Base-by-base conservation (phyloP, 2,888 invertebrate species). In the Andrena minutula region DNA sequence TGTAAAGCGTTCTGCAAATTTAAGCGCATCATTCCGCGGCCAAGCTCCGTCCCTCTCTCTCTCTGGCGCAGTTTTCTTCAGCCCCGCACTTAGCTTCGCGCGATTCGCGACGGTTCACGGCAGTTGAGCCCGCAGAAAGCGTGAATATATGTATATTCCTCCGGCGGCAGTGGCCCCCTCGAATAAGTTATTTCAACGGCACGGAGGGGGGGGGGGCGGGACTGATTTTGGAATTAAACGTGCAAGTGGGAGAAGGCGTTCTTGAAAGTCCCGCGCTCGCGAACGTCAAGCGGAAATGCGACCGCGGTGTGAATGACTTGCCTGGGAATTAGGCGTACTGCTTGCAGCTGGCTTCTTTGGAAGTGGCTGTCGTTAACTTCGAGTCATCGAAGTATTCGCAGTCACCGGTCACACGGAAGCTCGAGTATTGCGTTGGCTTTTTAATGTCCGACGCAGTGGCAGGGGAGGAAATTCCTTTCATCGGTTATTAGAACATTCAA, bases 201-300 rank as follows among this genome's bases (percentile, higher is more conserved):
- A 28, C 41, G 47, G 20, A 20, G 3, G 64, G 69, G n/a, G n/a
- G n/a, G n/a, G n/a, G n/a, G n/a, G n/a, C n/a, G n/a, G n/a, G 73
- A 81, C 69, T 69, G 81, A 75, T 82, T 81, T 61, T 53, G 61
- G 35, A 75, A 82, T 82, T 64, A 82, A 82, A 23, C 68, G 68
- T 26, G 4, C 77, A 23, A 3, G 64, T 28, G 10, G 58, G 47
- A 28, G 35, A 26, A 64, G 51, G 41, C 51, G 63, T 28, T 41
- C 49, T 3, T 2, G 64, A 30, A 60, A 56, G 41, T 41, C 41
- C 4, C 41, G 16, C 41, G 41, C 12, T 58, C 41, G 12, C 49
- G 35, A 47, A 35, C 20, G 61, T 23, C 26, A n/a, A 56, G 30
- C 28, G 79, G 66, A 72, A 72, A 61, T 69, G 63, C 58, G 28